Conservation (phyloP, 2,797 vertebrate species). For the Manis crassicaudata region DNA sequence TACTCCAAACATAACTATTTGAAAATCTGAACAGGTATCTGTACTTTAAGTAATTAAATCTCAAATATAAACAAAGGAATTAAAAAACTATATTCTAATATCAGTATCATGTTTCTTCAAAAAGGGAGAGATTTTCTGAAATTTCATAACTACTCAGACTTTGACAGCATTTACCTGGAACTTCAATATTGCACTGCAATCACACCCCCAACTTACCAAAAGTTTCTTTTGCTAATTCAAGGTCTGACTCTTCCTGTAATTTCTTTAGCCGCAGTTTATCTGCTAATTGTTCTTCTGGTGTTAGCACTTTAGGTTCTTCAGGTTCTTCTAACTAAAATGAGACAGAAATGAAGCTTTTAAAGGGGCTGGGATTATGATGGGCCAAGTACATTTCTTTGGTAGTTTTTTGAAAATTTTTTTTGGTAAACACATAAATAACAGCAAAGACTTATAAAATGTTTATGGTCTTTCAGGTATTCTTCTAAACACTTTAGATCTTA, state of each 20-base stretch:
- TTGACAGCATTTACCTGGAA: neutral
- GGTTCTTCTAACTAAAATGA: slow-evolving; percentile 86
- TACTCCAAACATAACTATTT: slow-evolving; percentile 37
- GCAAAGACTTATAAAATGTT: neutral
- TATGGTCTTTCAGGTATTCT: neutral
- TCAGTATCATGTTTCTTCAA: neutral
- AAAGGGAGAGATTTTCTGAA: slow-evolving; percentile 21
- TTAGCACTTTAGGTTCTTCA: slow-evolving; percentile 85
- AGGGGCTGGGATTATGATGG: neutral
- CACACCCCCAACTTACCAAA: slow-evolving; percentile 90
- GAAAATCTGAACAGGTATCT: slow-evolving; percentile 45
- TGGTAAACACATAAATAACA: slow-evolving; percentile 1
- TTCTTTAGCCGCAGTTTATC: slow-evolving; percentile 95
- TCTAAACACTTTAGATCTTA: neutral
- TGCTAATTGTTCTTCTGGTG: slow-evolving; percentile 91
- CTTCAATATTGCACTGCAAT: neutral
- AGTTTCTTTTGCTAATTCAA: slow-evolving; percentile 96
- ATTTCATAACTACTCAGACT: neutral
- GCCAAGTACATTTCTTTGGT: neutral
- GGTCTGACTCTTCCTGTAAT: slow-evolving; percentile 95
- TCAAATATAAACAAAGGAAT: slow-evolving; percentile 13
- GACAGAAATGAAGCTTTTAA: slow-evolving; percentile 57
- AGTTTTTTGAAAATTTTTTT: neutral
- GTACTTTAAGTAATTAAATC: slow-evolving; percentile 4
- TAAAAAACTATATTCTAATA: slow-evolving; percentile 37